These are phyloP conservation scores for Torymus aiolomorphi DNA, from an alignment of 2,888 invertebrate genomes.

Conservation along the genomic window DNA sequence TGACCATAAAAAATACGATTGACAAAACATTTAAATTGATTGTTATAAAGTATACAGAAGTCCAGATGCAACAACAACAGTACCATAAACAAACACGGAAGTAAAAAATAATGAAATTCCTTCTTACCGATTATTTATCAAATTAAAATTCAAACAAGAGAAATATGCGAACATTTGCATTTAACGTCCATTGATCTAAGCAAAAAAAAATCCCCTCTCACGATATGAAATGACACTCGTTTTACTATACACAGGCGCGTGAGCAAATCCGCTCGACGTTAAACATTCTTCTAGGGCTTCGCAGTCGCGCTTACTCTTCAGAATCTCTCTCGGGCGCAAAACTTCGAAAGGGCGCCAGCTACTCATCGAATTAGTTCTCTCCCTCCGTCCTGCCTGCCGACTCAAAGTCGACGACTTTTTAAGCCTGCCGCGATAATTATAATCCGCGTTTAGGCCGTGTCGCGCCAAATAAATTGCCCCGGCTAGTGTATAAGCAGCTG, in stretches of 20 bases:
- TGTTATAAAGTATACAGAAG: too few relatives aligned
- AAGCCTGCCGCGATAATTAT: slow-evolving; percentile 31
- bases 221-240: background rate
- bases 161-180: too few relatives aligned
- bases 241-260: background rate
- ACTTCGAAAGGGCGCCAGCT: slow-evolving; percentile 24
- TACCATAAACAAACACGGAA: too few relatives aligned
- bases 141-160: too few relatives aligned
- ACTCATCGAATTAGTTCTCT: background rate
- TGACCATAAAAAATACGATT: too few relatives aligned
- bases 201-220: background rate
- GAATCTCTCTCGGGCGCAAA: slow-evolving; percentile 15
- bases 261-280: slow-evolving; percentile 42
- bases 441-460: background rate
- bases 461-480: too few relatives aligned
- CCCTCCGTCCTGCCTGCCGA: background rate
- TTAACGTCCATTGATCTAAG: too few relatives aligned
- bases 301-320: background rate
- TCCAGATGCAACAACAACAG: too few relatives aligned
- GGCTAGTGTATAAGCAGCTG: too few relatives aligned
- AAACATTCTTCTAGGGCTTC: slow-evolving; percentile 47
- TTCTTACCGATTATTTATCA: too few relatives aligned
- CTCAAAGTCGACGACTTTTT: slow-evolving; percentile 17
- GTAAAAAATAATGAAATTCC: too few relatives aligned
- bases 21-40: too few relatives aligned